A percentile compares a stretch with the other conserved stretches of the same genome.
Evolutionary conservation across 30 jellyfish, hydroid and myxozoan genomes (phyloP).

Genomic region (Hydra vulgaris): DNA sequence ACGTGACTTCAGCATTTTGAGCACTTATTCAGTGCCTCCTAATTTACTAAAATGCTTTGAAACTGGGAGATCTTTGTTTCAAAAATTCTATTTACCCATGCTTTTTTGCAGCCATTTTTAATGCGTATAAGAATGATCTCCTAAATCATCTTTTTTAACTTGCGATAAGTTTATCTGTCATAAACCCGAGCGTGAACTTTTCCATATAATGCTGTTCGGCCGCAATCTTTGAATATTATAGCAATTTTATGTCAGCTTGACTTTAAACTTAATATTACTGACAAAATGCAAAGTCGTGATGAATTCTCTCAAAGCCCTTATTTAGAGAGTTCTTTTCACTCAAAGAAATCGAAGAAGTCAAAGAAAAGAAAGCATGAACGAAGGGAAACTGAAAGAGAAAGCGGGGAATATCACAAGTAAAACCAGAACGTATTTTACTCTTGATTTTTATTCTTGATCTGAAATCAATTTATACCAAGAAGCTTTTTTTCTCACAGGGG

Average conservation of each 20-base stretch:
- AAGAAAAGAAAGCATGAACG: constrained; percentile 25
- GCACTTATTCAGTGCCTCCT: too few relatives aligned
- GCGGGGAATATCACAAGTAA: constrained; percentile 33
- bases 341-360: constrained; percentile 23
- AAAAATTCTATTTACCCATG: too few relatives aligned
- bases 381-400: constrained; percentile 4
- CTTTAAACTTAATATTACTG: not conserved
- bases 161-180: not conserved
- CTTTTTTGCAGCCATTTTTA: too few relatives aligned
- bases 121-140: too few relatives aligned
- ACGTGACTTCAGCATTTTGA: too few relatives aligned
- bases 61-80: too few relatives aligned
- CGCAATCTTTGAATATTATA: not conserved
- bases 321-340: constrained; percentile 3
- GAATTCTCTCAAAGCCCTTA: not conserved
- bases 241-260: not conserved
- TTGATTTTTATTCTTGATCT: not conserved
- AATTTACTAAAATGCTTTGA: too few relatives aligned
- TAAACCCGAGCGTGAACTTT: not conserved
- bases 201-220: not conserved
- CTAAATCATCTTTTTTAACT: not conserved
- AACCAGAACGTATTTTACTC: not conserved
- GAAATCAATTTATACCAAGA: not conserved
- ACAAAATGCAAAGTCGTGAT: not conserved
- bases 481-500: not conserved